These are phyloP conservation scores for Drosophila testacea DNA, from an alignment of 2,888 invertebrate genomes.

Conservation along the genomic window DNA sequence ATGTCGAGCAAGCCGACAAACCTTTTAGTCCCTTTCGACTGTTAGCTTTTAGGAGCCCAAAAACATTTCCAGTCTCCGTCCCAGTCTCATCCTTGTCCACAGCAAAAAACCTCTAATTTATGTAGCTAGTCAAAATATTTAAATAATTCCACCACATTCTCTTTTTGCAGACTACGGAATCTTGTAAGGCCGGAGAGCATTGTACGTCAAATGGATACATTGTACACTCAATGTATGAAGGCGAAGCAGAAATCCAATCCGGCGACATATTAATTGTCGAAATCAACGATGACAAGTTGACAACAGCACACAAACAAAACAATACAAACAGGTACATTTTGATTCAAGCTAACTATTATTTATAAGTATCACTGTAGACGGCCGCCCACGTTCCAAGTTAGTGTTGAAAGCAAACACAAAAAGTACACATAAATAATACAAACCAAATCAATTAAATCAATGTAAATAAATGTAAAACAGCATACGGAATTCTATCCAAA, in stretches of 20 bases:
- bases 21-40: slow-evolving; percentile 62
- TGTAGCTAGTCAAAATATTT: slow-evolving; percentile 39
- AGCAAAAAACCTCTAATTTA: slow-evolving; percentile 28
- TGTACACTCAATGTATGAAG: slow-evolving; percentile 88
- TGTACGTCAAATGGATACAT: slow-evolving; percentile 87
- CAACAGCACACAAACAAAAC: slow-evolving; percentile 75
- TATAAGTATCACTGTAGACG: not conserved
- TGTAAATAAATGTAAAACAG: no score
- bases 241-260: slow-evolving; percentile 89
- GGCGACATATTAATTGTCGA: slow-evolving; percentile 90
- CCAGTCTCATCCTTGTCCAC: not conserved
- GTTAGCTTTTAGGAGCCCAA: slow-evolving; percentile 41
- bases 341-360: not conserved
- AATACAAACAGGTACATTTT: slow-evolving; percentile 73
- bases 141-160: slow-evolving; percentile 37
- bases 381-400: no score
- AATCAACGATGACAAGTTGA: slow-evolving; percentile 88
- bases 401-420: no score
- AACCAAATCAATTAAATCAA: no score
- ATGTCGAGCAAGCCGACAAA: slow-evolving; percentile 32
- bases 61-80: slow-evolving; percentile 42
- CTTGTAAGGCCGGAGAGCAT: slow-evolving; percentile 84
- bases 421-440: no score
- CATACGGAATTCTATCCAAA: no score
- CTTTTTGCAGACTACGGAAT: slow-evolving; percentile 82